Percentiles rank a stretch among this genome's conserved stretches.
phyloP scores from a whole-genome alignment of 1,140 invertebrate species.

The Microplitis mediator region DNA sequence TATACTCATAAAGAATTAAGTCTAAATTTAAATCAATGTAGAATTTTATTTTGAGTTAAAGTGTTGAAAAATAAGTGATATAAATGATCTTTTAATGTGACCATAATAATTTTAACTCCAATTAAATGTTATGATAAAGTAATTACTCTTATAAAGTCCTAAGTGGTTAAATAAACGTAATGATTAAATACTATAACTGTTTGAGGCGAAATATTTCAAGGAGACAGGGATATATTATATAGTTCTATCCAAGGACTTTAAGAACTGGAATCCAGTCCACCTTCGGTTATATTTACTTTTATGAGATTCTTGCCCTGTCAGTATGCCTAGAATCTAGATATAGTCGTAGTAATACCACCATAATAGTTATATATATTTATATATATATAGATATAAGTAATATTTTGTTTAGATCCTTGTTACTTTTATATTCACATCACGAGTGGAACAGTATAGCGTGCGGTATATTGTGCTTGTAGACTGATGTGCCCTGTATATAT shows the following conservation, averaged over 20 bases:
- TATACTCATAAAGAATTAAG: no score
- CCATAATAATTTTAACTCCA: no score
- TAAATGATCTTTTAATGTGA: no score
- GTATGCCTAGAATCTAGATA: neutral
- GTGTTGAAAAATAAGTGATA: no score
- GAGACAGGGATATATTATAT: neutral
- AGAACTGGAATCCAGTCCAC: constrained; percentile 7
- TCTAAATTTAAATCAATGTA: no score
- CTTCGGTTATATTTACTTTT: constrained; percentile 4
- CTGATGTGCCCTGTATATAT: neutral
- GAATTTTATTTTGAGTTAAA: no score
- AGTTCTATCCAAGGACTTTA: neutral
- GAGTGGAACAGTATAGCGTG: neutral
- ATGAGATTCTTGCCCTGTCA: neutral
- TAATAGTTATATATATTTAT: neutral
- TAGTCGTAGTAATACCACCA: neutral
- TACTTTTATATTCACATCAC: constrained; percentile 12
- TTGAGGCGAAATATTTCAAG: neutral
- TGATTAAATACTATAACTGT: no score
- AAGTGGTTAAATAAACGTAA: no score
- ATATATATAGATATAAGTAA: neutral
- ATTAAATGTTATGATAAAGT: no score
- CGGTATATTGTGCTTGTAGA: no score
- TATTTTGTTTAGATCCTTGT: constrained; percentile 14
- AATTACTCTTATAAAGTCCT: no score